Base-by-base conservation (phyloP, 2,113 vertebrate species). In the Glareola pratincola region DNA sequence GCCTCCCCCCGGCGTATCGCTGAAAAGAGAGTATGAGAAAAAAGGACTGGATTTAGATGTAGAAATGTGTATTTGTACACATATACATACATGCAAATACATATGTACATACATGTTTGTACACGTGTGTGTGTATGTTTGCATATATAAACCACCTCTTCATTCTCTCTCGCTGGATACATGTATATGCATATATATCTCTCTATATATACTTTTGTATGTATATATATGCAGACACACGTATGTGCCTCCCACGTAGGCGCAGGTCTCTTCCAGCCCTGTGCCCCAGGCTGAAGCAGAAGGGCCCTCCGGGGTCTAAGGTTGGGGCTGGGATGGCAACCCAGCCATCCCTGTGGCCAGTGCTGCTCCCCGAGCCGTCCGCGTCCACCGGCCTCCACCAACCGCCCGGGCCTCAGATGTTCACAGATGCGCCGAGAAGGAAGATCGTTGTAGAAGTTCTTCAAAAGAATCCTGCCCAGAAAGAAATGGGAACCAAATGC, bases 401-500 rank as follows among this genome's bases (percentile, higher is more conserved):
- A 86, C 57, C 60, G n/a, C 85, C 53, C 18, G 27, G 57, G 90
- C 94, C 91, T 96, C 94, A 79, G 97, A 80, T 37, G 48, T 68
- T 90, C 77, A 69, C 62, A 90, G 96, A 96, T 41, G 89, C 45
- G 41, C 32, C 6, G 27, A 77, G 94, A 66, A 60, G 72, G 71
- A 73, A 90, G 88, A 63, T 81, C 53, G 57, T 56, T 92, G 90
- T 41, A 86, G 67, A 92, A 88, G 83, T 29, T 72, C 81, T 88
- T 96, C 93, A 68, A 71, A 95, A 97, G 90, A 93, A 91, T 87
- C 47, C 76, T 88, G 96, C 91, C 89, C 90, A 62, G 93, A 78
- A 85, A 77, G 96, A 96, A 92, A 95, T 45, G 63, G 3, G 10
- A 97, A 90, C 87, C 81, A 90, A 95, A 96, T 66, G 91, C 83